Conservation (phyloP, 2,797 vertebrate genomes). For the Acropternis orthonyx region DNA sequence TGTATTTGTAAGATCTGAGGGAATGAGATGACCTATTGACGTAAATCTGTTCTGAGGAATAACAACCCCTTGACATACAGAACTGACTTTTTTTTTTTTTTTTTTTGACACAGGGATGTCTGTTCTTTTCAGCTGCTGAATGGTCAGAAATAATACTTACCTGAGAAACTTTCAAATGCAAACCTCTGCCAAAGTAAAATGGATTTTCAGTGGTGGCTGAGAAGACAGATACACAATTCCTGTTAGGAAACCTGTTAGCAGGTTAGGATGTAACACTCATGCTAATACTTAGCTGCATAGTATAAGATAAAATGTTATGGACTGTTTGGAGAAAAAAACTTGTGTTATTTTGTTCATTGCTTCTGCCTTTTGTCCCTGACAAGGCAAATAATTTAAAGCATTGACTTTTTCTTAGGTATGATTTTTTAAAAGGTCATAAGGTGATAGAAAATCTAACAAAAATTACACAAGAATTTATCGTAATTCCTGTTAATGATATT, state of each 20-base stretch:
- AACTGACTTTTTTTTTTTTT: not conserved
- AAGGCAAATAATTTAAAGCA: not conserved
- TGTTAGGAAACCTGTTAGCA: not conserved
- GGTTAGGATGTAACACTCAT: not conserved
- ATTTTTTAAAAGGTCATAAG: not conserved
- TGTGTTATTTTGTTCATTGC: not conserved
- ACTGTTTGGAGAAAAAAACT: not conserved
- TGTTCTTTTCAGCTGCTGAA: not conserved
- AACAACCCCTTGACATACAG: not conserved
- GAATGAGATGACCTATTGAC: not conserved
- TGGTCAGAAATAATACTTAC: not conserved
- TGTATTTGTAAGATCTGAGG: not conserved
- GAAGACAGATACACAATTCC: not conserved
- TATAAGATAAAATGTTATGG: not conserved
- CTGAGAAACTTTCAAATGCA: not conserved
- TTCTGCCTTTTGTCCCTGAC: not conserved
- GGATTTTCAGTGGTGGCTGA: not conserved
- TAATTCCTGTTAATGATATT: not conserved
- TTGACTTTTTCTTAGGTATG: not conserved
- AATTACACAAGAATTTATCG: not conserved
- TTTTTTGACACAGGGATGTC: not conserved
- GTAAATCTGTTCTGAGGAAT: not conserved
- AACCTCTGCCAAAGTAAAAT: not conserved
- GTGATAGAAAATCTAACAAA: conserved; percentile 1
- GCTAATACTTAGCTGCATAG: not conserved